These are phyloP conservation scores for Scotopteryx bipunctaria DNA, from an alignment of 2,888 invertebrate genomes.

Conservation along the genomic window DNA sequence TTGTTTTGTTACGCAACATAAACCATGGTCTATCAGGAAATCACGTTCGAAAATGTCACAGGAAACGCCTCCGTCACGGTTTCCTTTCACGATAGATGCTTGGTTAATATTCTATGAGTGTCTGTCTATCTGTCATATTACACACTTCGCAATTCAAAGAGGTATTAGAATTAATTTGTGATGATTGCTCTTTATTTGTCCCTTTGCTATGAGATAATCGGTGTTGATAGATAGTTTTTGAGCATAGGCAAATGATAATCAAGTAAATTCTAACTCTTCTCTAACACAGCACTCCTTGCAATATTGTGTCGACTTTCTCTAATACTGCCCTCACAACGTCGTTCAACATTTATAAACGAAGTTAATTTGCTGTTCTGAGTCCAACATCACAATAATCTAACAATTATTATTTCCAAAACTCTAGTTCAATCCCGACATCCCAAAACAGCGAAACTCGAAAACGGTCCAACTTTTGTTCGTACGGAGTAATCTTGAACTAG, in stretches of 20 bases:
- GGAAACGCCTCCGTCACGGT: conserved; percentile 58
- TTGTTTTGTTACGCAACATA: conserved; percentile 37
- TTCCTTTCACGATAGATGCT: conserved; percentile 43
- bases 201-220: too few species aligned
- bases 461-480: conserved; percentile 11
- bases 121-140: conserved; percentile 49
- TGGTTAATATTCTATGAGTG: conserved; percentile 63
- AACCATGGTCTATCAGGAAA: conserved; percentile 52
- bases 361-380: too few species aligned
- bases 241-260: too few species aligned
- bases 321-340: too few species aligned
- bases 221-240: too few species aligned
- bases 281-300: too few species aligned
- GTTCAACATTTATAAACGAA: too few species aligned
- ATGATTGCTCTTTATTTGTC: conserved; percentile 6
- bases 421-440: conserved; percentile 4
- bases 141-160: conserved; percentile 25
- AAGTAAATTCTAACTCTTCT: too few species aligned
- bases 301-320: too few species aligned
- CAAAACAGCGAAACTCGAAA: conserved; percentile 3
- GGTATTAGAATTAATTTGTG: conserved; percentile 1
- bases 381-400: not conserved
- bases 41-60: conserved; percentile 70
- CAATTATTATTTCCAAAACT: not conserved
- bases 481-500: conserved; percentile 17